Percentiles rank a stretch among this genome's conserved stretches.
Evolutionary conservation across 2,888 invertebrate species (phyloP).

Genomic region (Sinohyriopsis cumingii): DNA sequence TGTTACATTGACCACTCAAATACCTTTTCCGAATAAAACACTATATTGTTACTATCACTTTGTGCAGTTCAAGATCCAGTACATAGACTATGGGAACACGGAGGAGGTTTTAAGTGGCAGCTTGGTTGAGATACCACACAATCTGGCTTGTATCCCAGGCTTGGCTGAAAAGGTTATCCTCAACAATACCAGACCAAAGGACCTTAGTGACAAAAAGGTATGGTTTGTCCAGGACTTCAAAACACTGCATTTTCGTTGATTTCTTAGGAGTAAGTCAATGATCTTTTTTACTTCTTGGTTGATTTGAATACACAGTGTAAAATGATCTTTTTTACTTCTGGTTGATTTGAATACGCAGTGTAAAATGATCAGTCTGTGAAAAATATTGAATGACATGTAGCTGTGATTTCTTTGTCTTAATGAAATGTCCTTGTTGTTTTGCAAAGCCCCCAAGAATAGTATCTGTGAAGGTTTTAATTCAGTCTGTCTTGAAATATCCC

Average conservation of each 20-base stretch:
- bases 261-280: background rate
- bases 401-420: too few species aligned
- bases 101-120: slow-evolving; percentile 51
- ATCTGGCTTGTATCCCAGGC: slow-evolving; percentile 46
- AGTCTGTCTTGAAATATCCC: too few species aligned
- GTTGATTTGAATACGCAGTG: too few species aligned
- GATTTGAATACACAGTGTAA: too few species aligned
- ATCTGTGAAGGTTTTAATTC: too few species aligned
- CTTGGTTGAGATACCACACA: slow-evolving; percentile 57
- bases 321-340: background rate
- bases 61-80: slow-evolving; percentile 61
- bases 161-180: slow-evolving; percentile 55
- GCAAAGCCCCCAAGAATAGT: too few species aligned
- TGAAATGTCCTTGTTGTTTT: too few species aligned
- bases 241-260: background rate
- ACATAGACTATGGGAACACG: slow-evolving; percentile 64
- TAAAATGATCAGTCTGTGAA: too few species aligned
- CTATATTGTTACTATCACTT: background rate
- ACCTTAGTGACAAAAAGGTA: slow-evolving; percentile 52
- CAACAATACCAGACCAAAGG: slow-evolving; percentile 51
- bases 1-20: too few species aligned
- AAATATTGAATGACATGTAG: too few species aligned
- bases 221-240: background rate
- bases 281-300: background rate
- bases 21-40: too few species aligned